Evolutionary conservation across 2,888 invertebrate genomes (phyloP).

Genomic region (Thera britannica): DNA sequence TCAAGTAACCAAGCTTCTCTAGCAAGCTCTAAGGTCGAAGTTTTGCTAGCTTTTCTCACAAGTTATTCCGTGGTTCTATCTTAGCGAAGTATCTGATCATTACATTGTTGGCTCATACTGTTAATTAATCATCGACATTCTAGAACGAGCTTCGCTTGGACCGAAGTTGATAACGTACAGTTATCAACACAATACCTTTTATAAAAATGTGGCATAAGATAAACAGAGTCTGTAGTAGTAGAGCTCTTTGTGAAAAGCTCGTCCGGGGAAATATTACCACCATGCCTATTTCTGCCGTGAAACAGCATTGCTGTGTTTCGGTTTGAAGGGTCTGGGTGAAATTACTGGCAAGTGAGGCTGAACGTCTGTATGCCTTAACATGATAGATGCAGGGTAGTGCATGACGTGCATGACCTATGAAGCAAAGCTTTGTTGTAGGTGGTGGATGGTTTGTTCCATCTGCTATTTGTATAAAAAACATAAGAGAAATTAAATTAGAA

Average conservation of each 20-base stretch:
- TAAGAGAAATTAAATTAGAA: too few species aligned
- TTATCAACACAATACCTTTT: conserved; percentile 14
- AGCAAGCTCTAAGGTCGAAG: background rate
- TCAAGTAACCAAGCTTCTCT: background rate
- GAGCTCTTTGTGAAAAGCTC: background rate
- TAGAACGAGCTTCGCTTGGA: conserved; percentile 56
- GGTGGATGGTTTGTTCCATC: too few species aligned
- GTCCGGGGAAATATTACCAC: too few species aligned
- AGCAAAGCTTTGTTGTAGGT: too few species aligned
- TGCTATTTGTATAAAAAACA: too few species aligned
- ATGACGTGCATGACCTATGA: too few species aligned
- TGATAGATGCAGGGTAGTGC: too few species aligned
- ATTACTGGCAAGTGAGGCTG: too few species aligned
- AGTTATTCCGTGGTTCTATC: conserved; percentile 21
- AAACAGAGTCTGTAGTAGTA: too few species aligned
- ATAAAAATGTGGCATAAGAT: background rate
- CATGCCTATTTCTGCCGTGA: too few species aligned
- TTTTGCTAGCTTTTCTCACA: conserved; percentile 16
- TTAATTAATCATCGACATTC: conserved; percentile 71
- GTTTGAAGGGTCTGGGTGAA: background rate
- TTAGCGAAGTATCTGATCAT: conserved; percentile 42
- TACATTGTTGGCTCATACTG: conserved; percentile 52
- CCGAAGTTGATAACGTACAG: conserved; percentile 67
- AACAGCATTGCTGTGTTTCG: too few species aligned
- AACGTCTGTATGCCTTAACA: too few species aligned